Base-by-base conservation (phyloP, 1,140 invertebrate genomes). In the Tribolium madens region DNA sequence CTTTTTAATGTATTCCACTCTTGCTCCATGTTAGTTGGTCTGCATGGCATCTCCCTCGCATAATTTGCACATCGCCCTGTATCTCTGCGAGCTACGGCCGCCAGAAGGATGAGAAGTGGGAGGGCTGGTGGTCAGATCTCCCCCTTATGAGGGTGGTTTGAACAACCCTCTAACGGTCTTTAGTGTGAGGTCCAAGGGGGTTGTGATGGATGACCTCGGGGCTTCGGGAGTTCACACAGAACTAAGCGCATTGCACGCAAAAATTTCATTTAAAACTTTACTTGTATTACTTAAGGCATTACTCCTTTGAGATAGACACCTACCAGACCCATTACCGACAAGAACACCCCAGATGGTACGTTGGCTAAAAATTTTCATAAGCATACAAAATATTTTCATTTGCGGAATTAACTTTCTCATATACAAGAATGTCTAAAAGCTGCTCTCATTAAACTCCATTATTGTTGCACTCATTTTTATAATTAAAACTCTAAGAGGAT, bases 171-270 rank as follows among this genome's bases (percentile, higher is more conserved):
- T 76, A 48, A 68, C 75, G 77, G 78, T 81, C 79, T 78, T 80
- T 80, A 79, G 81, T 80, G 81, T 81, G 77, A 82, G 82, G 81
- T 76, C 81, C 76, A 74, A 76, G 76, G 82, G 81, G 80, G 78
- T 80, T 81, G 76, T 83, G 82, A 83, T 83, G 82, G 82, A 83
- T 83, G 81, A 83, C 82, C 82, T 82, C 81, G 75, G 81, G 82
- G 82, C 80, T 78, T 72, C 72, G 77, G 79, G 81, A 78, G 75
- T 80, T 77, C 64, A 72, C 74, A 68, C 52, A 76, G 64, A 42
- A 74, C 71, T 64, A 53, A 73, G 74, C 50, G 76, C 71, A 42
- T 53, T 53, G 17, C 52, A 76, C 79, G 64, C 72, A 72, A 79
- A 81, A 81, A 79, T 48, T 81, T 81, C 79, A 78, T 82, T 82